A percentile compares a stretch with the other conserved stretches of the same genome.
phyloP scores from a whole-genome alignment of 2,888 invertebrate genomes.

The Baccha elongata region DNA sequence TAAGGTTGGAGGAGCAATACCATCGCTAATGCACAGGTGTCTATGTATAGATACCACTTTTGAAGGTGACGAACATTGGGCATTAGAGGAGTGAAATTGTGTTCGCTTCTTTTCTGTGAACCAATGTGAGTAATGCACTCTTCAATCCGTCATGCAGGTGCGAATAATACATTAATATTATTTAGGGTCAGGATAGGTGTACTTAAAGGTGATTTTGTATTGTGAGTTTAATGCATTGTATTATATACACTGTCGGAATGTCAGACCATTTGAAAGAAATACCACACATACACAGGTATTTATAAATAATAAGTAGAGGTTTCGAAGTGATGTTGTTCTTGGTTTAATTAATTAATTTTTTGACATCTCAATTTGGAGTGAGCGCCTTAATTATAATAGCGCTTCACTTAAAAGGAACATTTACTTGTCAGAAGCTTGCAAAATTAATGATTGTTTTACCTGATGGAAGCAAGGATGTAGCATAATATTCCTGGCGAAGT shows the following conservation, averaged over 20 bases:
- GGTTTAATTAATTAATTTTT: conserved; percentile 63
- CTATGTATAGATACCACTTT: background rate
- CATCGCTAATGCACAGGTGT: conserved; percentile 46
- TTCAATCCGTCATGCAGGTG: conserved; percentile 82
- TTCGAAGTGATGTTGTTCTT: conserved; percentile 10
- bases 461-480: background rate
- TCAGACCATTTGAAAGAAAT: conserved; percentile 16
- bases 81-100: conserved; percentile 19
- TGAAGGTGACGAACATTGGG: background rate
- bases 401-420: conserved; percentile 30
- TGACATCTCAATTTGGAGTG: conserved; percentile 58
- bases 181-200: conserved; percentile 39
- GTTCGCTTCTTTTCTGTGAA: conserved; percentile 4
- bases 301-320: background rate
- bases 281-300: background rate
- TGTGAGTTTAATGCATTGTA: conserved; percentile 29
- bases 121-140: conserved; percentile 76
- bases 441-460: conserved; percentile 42
- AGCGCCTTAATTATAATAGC: conserved; percentile 59
- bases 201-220: background rate
- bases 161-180: conserved; percentile 82
- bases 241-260: conserved; percentile 18
- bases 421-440: conserved; percentile 29
- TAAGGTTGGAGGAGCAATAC: conserved; percentile 8
- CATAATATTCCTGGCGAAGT: too few species aligned